A percentile compares a stretch with the other conserved stretches of the same genome.
phyloP scores from a whole-genome alignment of 2,113 vertebrate species.

The Agapornis roseicollis region DNA sequence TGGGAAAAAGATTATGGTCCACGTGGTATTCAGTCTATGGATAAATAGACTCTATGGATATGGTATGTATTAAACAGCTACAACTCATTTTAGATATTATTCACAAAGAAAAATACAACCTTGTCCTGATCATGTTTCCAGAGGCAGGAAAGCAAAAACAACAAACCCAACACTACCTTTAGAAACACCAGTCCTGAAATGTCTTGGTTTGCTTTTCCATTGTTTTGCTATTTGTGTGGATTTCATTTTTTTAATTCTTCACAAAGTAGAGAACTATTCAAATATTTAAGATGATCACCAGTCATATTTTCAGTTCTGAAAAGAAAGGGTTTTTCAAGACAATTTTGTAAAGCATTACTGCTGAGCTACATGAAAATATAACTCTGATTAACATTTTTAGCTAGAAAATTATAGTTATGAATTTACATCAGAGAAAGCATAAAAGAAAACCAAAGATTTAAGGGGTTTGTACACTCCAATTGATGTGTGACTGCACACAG shows the following conservation, averaged over 20 bases:
- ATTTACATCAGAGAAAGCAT: not conserved
- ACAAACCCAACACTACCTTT: not conserved
- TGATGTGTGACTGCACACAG: not conserved
- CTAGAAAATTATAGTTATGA: not conserved
- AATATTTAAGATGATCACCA: not conserved
- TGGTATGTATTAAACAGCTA: not conserved
- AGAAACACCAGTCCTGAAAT: not conserved
- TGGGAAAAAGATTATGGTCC: not conserved
- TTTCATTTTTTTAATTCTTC: not conserved
- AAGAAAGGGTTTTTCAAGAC: not conserved
- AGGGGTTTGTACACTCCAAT: not conserved
- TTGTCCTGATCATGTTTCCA: not conserved
- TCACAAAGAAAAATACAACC: not conserved
- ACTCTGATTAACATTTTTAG: not conserved
- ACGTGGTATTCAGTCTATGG: constrained; percentile 14
- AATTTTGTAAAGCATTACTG: not conserved
- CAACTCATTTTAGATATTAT: not conserved
- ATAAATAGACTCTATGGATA: constrained; percentile 41
- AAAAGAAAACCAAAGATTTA: not conserved
- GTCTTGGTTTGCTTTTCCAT: not conserved
- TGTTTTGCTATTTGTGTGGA: not conserved
- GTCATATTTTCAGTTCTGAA: not conserved
- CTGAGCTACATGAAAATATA: not conserved
- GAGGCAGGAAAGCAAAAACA: not conserved
- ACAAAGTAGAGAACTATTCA: not conserved